Evolutionary conservation across 2,113 vertebrate genomes (phyloP).

Genomic region (Rhea americana): DNA sequence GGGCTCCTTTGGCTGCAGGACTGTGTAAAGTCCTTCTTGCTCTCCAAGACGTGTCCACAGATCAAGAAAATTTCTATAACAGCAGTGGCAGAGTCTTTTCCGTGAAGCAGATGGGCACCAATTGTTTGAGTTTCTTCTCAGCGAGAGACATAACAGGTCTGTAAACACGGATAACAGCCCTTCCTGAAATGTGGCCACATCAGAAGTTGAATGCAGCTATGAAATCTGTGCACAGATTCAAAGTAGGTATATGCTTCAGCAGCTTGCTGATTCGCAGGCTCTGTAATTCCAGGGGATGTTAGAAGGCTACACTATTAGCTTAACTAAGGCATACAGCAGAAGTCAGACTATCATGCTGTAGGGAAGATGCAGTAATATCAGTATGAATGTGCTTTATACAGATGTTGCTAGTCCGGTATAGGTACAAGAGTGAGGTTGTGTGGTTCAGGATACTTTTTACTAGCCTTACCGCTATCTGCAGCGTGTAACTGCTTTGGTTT

Average conservation of each 20-base stretch:
- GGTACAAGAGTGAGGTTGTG: not conserved
- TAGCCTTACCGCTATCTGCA: not conserved
- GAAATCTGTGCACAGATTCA: conserved; percentile 14
- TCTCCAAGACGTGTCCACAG: not conserved
- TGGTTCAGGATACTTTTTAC: not conserved
- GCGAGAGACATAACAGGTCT: conserved; percentile 12
- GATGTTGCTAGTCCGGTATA: not conserved
- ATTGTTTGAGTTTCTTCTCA: conserved; percentile 10
- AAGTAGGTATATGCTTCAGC: conserved; percentile 13
- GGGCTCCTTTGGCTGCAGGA: not conserved
- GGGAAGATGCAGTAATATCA: not conserved
- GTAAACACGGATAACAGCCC: not conserved
- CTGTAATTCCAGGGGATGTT: not conserved
- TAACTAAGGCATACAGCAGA: not conserved
- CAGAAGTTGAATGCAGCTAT: not conserved
- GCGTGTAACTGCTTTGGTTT: not conserved
- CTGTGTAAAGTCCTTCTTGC: not conserved
- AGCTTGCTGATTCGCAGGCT: not conserved
- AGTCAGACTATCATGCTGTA: not conserved
- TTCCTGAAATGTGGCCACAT: conserved; percentile 18
- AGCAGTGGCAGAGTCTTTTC: not conserved
- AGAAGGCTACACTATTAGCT: not conserved
- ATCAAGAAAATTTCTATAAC: not conserved
- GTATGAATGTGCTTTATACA: not conserved
- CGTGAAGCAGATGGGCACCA: conserved; percentile 28